A percentile compares a stretch with the other conserved stretches of the same genome.
Evolutionary conservation across 2,113 vertebrate species (phyloP).

Genomic region (Tetrax tetrax): DNA sequence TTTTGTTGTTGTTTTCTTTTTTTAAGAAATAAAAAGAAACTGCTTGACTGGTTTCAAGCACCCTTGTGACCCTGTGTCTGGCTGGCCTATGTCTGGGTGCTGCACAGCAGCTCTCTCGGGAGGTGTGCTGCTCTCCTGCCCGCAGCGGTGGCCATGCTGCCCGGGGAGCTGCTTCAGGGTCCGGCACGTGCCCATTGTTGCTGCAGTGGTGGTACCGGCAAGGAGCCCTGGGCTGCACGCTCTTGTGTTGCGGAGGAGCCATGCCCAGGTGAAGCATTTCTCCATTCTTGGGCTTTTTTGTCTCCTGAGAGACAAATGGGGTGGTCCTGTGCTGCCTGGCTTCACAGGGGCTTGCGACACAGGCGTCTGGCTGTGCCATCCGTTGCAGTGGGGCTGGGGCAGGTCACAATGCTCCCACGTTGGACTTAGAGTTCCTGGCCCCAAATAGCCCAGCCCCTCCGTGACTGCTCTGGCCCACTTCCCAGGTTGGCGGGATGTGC

Average conservation of each 20-base stretch:
- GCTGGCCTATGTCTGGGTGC: not conserved
- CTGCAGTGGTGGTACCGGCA: fast-evolving
- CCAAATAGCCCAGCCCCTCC: not conserved
- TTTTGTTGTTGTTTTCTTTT: not conserved
- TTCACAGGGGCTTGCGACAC: not conserved
- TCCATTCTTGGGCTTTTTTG: not conserved
- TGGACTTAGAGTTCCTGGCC: no score
- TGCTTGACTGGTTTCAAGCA: slow-evolving; percentile 86
- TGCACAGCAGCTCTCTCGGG: not conserved
- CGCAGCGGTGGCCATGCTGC: not conserved
- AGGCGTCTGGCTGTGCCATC: not conserved
- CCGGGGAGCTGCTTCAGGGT: fast-evolving
- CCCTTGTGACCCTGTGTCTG: slow-evolving; percentile 24
- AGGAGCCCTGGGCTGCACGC: not conserved
- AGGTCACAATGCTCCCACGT: fast-evolving
- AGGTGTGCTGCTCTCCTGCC: not conserved
- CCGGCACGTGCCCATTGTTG: fast-evolving
- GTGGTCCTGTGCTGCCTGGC: not conserved
- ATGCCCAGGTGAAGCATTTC: not conserved
- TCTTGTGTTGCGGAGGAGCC: fast-evolving
- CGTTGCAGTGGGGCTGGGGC: no score
- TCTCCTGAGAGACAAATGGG: fast-evolving
- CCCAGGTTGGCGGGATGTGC: not conserved
- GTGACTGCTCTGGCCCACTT: not conserved
- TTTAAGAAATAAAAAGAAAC: slow-evolving; percentile 64